Percentiles rank a stretch among this genome's conserved stretches.
Conservation (phyloP, 2,113 vertebrate genomes). For the Centrocercus urophasianus region DNA sequence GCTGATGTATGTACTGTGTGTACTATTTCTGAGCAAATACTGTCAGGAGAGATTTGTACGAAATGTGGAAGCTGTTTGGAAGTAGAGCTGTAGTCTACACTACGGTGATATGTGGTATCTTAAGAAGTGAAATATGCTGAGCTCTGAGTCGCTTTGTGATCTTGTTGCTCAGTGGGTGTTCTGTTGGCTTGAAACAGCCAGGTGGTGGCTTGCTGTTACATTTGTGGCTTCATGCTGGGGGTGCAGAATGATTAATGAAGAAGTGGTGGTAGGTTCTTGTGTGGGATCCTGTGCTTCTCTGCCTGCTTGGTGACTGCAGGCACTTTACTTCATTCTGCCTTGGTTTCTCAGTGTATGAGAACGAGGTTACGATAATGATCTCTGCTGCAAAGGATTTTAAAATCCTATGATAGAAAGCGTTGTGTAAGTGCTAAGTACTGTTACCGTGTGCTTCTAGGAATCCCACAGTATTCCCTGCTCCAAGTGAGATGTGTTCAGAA, state of each 20-base stretch:
- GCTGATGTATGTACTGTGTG: rapidly evolving
- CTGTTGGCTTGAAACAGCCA: neutral
- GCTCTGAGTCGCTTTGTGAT: neutral
- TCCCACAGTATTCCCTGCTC: neutral
- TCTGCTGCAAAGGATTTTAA: neutral
- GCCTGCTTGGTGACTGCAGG: neutral
- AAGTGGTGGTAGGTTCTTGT: neutral
- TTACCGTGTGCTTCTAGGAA: neutral
- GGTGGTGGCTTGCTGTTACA: neutral
- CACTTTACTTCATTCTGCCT: neutral
- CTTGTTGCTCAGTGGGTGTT: neutral
- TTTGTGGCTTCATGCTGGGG: neutral
- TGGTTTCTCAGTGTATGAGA: neutral
- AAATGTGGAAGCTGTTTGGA: neutral
- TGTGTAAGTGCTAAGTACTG: neutral
- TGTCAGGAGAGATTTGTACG: neutral
- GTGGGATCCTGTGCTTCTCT: neutral
- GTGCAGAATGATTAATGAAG: neutral
- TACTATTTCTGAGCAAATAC: neutral
- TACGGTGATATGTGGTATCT: neutral
- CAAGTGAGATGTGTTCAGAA: neutral
- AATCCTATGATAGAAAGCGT: neutral
- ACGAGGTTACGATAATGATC: neutral
- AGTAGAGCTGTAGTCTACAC: neutral
- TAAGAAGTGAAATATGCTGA: neutral